Evolutionary conservation across 64 coral and sea anemone genomes (phyloP).

Genomic region (Dendronephthya gigantea): DNA sequence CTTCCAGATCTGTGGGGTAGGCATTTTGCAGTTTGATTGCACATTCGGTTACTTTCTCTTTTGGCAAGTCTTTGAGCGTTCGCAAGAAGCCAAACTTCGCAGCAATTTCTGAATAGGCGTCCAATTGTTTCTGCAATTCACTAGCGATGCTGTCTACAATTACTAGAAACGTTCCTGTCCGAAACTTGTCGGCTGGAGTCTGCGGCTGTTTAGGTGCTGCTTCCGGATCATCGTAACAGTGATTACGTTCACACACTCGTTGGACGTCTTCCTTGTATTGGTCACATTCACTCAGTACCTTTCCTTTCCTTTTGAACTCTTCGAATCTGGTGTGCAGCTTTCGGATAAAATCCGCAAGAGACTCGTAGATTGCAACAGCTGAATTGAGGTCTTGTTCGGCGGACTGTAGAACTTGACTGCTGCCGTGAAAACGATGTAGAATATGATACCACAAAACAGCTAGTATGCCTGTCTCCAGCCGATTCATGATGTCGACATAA

Average conservation of each 20-base stretch:
- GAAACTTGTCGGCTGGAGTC: slow-evolving; percentile 3
- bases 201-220: slow-evolving; percentile 8
- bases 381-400: background rate
- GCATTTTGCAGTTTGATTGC: background rate
- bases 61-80: background rate
- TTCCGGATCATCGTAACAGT: background rate
- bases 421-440: background rate
- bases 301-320: slow-evolving; percentile 14
- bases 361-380: slow-evolving; percentile 10
- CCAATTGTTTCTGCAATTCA: slow-evolving; percentile 3
- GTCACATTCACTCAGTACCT: background rate
- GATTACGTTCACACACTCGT: slow-evolving; percentile 14
- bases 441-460: slow-evolving; percentile 8
- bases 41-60: background rate
- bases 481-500: background rate
- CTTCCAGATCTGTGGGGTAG: background rate
- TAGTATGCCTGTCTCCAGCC: slow-evolving; percentile 7
- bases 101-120: background rate
- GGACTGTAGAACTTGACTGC: slow-evolving; percentile 17
- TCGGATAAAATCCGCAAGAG: slow-evolving; percentile 5
- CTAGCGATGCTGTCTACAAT: background rate
- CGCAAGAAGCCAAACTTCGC: background rate
- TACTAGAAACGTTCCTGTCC: background rate
- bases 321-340: background rate
- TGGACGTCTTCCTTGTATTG: background rate